Base-by-base conservation (phyloP, 2,888 invertebrate species). In the Mythimna ferrago region DNA sequence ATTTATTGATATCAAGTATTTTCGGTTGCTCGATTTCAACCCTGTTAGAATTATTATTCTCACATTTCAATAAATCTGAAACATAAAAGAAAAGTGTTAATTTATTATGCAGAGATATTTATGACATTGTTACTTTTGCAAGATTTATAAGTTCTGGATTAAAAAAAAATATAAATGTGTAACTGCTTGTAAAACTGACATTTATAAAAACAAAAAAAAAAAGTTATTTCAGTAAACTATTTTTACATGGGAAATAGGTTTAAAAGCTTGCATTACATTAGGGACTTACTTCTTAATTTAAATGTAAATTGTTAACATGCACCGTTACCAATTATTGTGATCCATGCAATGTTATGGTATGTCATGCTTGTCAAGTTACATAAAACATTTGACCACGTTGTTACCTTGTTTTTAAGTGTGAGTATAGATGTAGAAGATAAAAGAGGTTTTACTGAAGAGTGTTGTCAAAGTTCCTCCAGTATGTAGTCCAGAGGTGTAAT, bases 1-100 rank as follows among this genome's bases (percentile, higher is more conserved):
- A 48, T 85, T 76, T 85, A 86, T 81, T 81, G 61, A 71, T 54
- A 64, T 73, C 61, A 76, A 78, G 56, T 67, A 66, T 58, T 71
- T 68, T 64, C 32, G 69, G 71, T 65, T 78, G 73, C 53, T 71
- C 54, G 65, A 68, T 60, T 71, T 71, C 51, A 68, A 74, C 62
- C 66, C 69, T 14, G 73, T 81, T 57, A 11, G 44, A 41, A 64
- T 41, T 32, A 78, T 69, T 48, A 72, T 54, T 51, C 58, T 67
- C n/a, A 69, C n/a, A 44, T 51, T 54, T 61, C 67, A 82, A 69
- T 56, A 69, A 44, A 76, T 44, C 85, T 85, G 85, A 71, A 85
- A 85, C 57, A 71, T 65, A 67, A 73, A 76, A 76, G 4, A 73
- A 66, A 56, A n/a, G 6, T 53, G 7, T 83, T 71, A 79, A 9